phyloP scores from a whole-genome alignment of 2,888 invertebrate species.

The Monopis laevigella region DNA sequence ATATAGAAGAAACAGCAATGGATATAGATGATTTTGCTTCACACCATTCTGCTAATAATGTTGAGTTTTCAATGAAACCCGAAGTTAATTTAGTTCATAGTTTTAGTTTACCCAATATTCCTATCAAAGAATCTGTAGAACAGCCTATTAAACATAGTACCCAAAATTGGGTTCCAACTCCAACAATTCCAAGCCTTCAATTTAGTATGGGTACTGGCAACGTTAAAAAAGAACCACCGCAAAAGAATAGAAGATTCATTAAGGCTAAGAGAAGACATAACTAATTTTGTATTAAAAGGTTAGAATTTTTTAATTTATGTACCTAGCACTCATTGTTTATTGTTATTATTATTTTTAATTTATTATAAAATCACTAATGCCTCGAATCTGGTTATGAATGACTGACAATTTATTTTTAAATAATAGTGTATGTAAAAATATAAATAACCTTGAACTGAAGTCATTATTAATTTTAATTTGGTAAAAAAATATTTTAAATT shows the following conservation, averaged over 20 bases:
- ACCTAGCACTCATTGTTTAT: too few species aligned
- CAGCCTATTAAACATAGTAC: neutral
- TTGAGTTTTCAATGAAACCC: neutral
- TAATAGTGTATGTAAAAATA: too few species aligned
- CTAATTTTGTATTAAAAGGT: neutral
- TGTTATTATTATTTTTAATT: too few species aligned
- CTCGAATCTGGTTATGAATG: too few species aligned
- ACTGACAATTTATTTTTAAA: too few species aligned
- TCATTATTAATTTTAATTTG: too few species aligned
- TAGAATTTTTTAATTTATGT: too few species aligned
- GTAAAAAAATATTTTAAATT: too few species aligned
- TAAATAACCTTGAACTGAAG: too few species aligned
- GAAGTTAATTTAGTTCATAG: neutral
- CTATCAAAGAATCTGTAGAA: neutral
- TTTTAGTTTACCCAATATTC: neutral
- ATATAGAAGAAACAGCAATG: constrained; percentile 23
- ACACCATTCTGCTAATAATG: neutral
- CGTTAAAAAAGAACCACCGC: neutral
- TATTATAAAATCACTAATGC: too few species aligned
- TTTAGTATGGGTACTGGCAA: neutral
- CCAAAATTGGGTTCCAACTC: neutral
- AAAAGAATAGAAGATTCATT: constrained; percentile 13
- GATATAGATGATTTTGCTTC: constrained; percentile 24
- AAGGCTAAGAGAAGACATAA: constrained; percentile 1
- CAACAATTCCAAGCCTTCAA: neutral